Percentiles rank a stretch among this genome's conserved stretches.
Evolutionary conservation across 2,113 vertebrate species (phyloP).

Genomic region (Nannobrachium achirus): DNA sequence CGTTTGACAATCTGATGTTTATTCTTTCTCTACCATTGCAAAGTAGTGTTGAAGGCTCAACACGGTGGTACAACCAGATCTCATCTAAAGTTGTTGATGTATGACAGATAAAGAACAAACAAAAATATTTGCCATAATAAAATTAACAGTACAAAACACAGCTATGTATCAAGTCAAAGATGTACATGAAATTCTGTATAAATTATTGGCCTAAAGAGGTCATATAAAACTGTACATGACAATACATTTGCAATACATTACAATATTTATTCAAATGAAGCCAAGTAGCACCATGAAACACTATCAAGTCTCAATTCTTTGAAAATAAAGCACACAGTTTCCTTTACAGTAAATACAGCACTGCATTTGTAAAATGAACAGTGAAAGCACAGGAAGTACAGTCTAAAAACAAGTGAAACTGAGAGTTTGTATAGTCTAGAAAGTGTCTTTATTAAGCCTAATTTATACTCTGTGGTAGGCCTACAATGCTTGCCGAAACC

Average conservation of each 20-base stretch:
- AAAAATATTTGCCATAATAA: constrained; percentile 59
- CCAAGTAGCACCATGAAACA: constrained; percentile 73
- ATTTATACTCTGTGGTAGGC: too few relatives aligned
- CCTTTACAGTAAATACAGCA: constrained; percentile 51
- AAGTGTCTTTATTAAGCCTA: background rate
- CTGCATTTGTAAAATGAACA: constrained; percentile 51
- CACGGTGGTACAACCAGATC: constrained; percentile 51
- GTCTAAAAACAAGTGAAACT: background rate
- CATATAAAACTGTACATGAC: constrained; percentile 82
- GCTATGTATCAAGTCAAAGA: constrained; percentile 65
- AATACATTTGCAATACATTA: constrained; percentile 80
- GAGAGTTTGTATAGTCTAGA: constrained; percentile 8
- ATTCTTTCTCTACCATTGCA: constrained; percentile 68
- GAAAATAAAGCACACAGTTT: constrained; percentile 55
- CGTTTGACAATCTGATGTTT: constrained; percentile 69
- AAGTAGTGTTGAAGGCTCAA: constrained; percentile 51
- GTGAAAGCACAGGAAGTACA: constrained; percentile 43
- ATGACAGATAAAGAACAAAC: constrained; percentile 63
- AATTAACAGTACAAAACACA: constrained; percentile 70
- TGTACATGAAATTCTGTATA: constrained; percentile 74
- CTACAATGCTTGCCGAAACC: too few relatives aligned
- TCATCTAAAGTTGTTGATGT: constrained; percentile 40
- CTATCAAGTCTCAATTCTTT: constrained; percentile 40
- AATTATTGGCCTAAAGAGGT: constrained; percentile 75
- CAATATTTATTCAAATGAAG: constrained; percentile 76